Percentiles rank a stretch among this genome's conserved stretches.
These are phyloP conservation scores for Apostichopus californicus DNA, from an alignment of 35 echinoderm and acorn worm species.

Conservation along the genomic window DNA sequence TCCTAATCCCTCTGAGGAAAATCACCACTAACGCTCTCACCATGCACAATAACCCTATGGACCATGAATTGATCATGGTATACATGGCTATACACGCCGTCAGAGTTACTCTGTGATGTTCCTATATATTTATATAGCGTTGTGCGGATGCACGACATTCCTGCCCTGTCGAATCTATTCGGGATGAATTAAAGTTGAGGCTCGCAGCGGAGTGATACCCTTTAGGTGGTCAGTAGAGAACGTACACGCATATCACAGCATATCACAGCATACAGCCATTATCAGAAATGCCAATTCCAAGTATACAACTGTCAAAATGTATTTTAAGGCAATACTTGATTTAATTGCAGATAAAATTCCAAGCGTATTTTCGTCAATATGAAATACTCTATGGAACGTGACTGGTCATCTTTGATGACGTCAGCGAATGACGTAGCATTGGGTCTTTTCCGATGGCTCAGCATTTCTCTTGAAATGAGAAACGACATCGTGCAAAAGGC, in stretches of 20 bases:
- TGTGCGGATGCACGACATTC: too few species aligned
- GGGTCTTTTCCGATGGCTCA: not conserved
- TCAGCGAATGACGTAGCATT: not conserved
- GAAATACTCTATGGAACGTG: not conserved
- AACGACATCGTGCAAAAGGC: not conserved
- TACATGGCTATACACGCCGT: too few species aligned
- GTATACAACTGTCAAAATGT: constrained; percentile 20
- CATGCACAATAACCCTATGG: too few species aligned
- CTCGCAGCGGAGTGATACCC: not conserved
- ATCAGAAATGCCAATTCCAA: constrained; percentile 17
- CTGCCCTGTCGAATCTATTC: too few species aligned
- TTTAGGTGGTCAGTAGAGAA: not conserved
- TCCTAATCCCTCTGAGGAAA: too few species aligned
- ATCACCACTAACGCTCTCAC: too few species aligned
- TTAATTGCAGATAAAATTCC: constrained; percentile 33
- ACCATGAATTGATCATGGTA: too few species aligned
- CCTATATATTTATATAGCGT: too few species aligned
- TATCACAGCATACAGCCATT: not conserved
- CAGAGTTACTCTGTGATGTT: too few species aligned
- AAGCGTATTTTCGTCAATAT: constrained; percentile 16
- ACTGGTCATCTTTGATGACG: constrained; percentile 28
- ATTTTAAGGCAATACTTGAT: not conserved
- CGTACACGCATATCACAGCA: not conserved
- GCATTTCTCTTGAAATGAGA: not conserved
- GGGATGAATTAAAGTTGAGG: not conserved